Conservation (phyloP, 2,797 vertebrate genomes). For the Sebastiscus tertius region DNA sequence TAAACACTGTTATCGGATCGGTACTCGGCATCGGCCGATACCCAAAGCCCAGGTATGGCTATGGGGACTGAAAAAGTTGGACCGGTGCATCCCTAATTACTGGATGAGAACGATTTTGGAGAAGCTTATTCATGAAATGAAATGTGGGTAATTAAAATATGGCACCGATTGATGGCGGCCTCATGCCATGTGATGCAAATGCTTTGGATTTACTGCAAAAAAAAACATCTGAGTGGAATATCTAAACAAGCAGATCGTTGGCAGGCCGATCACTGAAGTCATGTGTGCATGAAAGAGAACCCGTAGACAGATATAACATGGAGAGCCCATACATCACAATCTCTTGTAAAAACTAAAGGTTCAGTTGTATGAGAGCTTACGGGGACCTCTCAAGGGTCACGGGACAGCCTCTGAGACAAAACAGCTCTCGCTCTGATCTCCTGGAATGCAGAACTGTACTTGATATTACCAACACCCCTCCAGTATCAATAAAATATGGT, state of each 20-base stretch:
- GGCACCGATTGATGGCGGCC: not conserved
- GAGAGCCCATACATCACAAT: slow-evolving; percentile 45
- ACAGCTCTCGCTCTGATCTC: slow-evolving; percentile 65
- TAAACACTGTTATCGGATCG: too few relatives aligned
- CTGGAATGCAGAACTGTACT: slow-evolving; percentile 75
- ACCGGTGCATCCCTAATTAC: too few relatives aligned
- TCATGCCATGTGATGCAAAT: not conserved
- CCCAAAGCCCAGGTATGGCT: fast-evolving
- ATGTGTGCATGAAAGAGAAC: slow-evolving; percentile 28
- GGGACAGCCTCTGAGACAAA: slow-evolving; percentile 56
- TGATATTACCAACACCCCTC: slow-evolving; percentile 65
- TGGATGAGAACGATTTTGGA: not conserved
- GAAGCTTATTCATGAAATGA: not conserved
- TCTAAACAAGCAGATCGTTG: slow-evolving; percentile 23
- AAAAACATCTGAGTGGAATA: not conserved
- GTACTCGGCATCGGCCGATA: too few relatives aligned
- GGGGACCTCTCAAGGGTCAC: slow-evolving; percentile 52
- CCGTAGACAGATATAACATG: slow-evolving; percentile 32
- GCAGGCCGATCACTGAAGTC: slow-evolving; percentile 4
- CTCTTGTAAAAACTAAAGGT: slow-evolving; percentile 56
- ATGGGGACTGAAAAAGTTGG: too few relatives aligned
- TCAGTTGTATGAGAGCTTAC: slow-evolving; percentile 45
- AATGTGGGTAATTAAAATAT: not conserved
- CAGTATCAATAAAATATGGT: slow-evolving; percentile 75
- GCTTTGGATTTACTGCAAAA: not conserved